Percentiles rank a stretch among this genome's conserved stretches.
These are phyloP conservation scores for Psephotus haematonotus DNA, from an alignment of 2,113 vertebrate genomes.

Conservation along the genomic window DNA sequence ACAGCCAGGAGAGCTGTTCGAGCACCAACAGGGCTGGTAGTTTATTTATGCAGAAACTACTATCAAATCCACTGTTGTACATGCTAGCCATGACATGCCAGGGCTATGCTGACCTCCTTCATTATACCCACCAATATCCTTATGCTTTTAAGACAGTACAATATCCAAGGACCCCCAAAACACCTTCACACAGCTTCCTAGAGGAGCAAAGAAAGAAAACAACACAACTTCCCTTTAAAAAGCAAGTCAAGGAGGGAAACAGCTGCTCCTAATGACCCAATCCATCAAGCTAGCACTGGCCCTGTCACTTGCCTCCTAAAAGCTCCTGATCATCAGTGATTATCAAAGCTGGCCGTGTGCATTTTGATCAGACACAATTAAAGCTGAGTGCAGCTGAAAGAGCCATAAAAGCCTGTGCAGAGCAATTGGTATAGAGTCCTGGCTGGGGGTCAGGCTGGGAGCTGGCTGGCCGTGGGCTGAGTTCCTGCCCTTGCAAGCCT, in stretches of 20 bases:
- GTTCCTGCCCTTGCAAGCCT: background rate
- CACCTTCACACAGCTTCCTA: background rate
- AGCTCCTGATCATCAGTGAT: constrained; percentile 56
- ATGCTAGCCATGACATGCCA: background rate
- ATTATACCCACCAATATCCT: background rate
- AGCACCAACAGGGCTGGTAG: background rate
- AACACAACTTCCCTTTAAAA: background rate
- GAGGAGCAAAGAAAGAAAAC: background rate
- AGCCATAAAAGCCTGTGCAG: constrained; percentile 39
- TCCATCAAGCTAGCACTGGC: constrained; percentile 18
- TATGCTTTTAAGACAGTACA: background rate
- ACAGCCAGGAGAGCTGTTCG: background rate
- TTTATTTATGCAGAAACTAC: background rate
- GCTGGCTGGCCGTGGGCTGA: background rate
- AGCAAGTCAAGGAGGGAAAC: constrained; percentile 13
- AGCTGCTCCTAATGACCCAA: constrained; percentile 41
- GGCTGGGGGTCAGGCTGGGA: constrained; percentile 20
- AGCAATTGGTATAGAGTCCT: constrained; percentile 23
- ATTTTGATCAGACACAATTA: constrained; percentile 65
- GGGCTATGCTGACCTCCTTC: background rate
- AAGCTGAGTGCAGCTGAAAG: constrained; percentile 49
- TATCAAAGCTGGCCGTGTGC: constrained; percentile 34
- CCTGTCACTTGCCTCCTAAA: constrained; percentile 44
- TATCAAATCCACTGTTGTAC: background rate
- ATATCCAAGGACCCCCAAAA: background rate